Conservation (phyloP, 2,113 vertebrate species). For the Tapirus terrestris region DNA sequence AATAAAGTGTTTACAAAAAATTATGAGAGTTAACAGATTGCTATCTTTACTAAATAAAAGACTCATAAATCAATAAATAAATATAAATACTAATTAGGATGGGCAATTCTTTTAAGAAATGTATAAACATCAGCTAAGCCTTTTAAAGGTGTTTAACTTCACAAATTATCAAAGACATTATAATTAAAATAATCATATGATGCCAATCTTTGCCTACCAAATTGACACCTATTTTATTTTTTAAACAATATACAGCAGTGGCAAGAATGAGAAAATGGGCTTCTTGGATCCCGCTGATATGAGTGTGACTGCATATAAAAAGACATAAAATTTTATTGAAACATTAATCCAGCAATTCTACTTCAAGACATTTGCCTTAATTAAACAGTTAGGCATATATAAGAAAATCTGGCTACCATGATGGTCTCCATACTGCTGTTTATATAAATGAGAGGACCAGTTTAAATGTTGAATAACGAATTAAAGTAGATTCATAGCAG, state of each 20-base stretch:
- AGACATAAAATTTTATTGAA: constrained; percentile 31
- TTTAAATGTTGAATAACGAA: not conserved
- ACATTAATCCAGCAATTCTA: not conserved
- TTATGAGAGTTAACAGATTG: not conserved
- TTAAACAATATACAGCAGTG: not conserved
- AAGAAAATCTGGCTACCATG: not conserved
- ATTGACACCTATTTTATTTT: not conserved
- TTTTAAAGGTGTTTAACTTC: not conserved
- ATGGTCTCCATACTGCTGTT: not conserved
- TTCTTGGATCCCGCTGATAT: not conserved
- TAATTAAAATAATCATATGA: constrained; percentile 7
- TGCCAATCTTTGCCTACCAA: not conserved
- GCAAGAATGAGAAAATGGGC: not conserved
- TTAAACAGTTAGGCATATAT: not conserved
- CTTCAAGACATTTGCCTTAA: not conserved
- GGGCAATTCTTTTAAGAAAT: not conserved
- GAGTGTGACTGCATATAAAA: not conserved
- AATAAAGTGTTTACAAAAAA: not conserved
- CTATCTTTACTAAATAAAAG: not conserved
- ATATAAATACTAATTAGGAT: not conserved
- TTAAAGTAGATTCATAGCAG: not conserved
- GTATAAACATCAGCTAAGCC: not conserved
- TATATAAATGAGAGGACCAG: not conserved
- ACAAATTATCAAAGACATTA: not conserved
- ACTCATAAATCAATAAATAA: not conserved